Evolutionary conservation across 1,140 invertebrate species (phyloP), one percentile per base, ranked within the genome.

Genomic region (Ooceraea biroi): DNA sequence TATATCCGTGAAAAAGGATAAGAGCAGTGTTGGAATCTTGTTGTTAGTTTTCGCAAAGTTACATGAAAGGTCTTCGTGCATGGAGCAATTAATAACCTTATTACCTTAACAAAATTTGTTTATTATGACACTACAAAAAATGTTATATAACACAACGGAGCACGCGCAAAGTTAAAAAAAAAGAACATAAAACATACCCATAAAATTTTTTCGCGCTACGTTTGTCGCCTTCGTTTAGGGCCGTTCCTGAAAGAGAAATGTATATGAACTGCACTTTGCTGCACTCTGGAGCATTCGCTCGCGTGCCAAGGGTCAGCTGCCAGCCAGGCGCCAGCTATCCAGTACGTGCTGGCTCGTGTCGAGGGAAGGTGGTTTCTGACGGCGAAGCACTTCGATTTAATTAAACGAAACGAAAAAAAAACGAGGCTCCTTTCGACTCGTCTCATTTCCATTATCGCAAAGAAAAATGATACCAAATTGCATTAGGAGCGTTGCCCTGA

Each of bases 381-480:
- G 17, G 44, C 60, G 14, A 25, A 3, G 17, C 17, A 25, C 1
- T 17, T 41, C 12, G 7, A 36, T 1, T 46, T 12, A 19, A 44
- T 10, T 41, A 19, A 0, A n/a, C 19, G 19, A 25, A 3, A 12
- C 36, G 17, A n/a, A n/a, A n/a, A n/a, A 68, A 5, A 63, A 22
- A 14, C 22, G 0, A 12, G 7, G 22, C 2, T 10, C 27, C 22
- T 17, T 36, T 14, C 41, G 27, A 19, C 14, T 25, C 11, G 44
- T 46, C 30, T 27, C 41, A 12, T 30, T 30, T 3, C 8, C 14
- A 25, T 44, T 25, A 19, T 19, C 30, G 0, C 27, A 14, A 12
- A 65, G 17, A 36, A 93, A 87, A 78, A 94, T 94, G 93, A 92
- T 94, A 84, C 92, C 92, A 0, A 92, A 85, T 57, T 94, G 92